A percentile compares a stretch with the other conserved stretches of the same genome.
These are phyloP conservation scores for Hylyphantes graminicola DNA, from an alignment of 1,140 invertebrate genomes.

Conservation along the genomic window DNA sequence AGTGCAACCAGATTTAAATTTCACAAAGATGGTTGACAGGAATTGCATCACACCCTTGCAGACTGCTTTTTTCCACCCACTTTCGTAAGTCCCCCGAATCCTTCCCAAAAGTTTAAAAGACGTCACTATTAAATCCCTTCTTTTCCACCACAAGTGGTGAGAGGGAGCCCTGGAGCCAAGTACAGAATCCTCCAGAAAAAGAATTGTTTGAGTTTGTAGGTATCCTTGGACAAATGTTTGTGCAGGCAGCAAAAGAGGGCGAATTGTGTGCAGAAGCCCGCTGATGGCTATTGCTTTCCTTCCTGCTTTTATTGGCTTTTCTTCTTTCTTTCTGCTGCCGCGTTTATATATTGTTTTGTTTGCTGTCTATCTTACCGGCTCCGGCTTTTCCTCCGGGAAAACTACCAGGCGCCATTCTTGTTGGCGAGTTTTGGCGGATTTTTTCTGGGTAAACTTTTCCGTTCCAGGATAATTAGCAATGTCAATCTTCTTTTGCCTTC, in stretches of 20 bases:
- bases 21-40: too few species aligned
- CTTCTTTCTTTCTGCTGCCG: conserved; percentile 20
- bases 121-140: not conserved
- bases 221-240: conserved; percentile 59
- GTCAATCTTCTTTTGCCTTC: conserved; percentile 36
- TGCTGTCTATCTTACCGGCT: conserved; percentile 56
- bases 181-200: conserved; percentile 19
- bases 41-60: too few species aligned
- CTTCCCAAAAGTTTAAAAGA: too few species aligned
- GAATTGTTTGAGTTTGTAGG: conserved; percentile 58
- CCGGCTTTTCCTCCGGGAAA: conserved; percentile 40
- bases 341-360: conserved; percentile 56
- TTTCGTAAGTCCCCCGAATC: too few species aligned
- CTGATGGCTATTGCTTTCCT: conserved; percentile 59
- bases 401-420: conserved; percentile 15
- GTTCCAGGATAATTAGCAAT: conserved; percentile 39
- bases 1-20: too few species aligned
- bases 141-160: conserved; percentile 36
- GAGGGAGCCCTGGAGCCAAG: conserved; percentile 4
- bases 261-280: conserved; percentile 7
- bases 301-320: conserved; percentile 55
- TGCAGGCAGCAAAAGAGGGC: conserved; percentile 32
- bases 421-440: conserved; percentile 26
- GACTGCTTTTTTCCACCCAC: too few species aligned
- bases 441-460: conserved; percentile 45